Evolutionary conservation across 1,140 invertebrate genomes (phyloP), one percentile per base, ranked within the genome.

Genomic region (Bombus affinis): DNA sequence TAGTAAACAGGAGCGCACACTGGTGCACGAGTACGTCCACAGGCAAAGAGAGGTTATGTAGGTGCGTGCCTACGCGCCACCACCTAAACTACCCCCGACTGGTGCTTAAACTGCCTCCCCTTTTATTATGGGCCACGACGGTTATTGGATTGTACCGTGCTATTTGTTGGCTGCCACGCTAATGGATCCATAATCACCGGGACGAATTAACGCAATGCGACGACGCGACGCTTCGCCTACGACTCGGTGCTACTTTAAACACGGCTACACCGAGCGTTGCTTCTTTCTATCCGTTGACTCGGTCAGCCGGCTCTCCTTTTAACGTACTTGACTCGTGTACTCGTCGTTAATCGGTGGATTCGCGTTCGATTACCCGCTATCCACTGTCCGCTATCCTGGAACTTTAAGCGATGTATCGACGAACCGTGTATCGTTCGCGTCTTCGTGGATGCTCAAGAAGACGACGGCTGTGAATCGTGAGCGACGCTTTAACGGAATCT

Each of bases 141-240:
- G 91, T 94, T 94, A 94, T 94, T 94, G 93, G 92, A 94, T 93
- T 93, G 93, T 92, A 92, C 90, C 91, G 89, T 91, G 91, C 92
- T 94, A 94, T 94, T 93, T 94, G 92, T 94, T 93, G 91, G 83
- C 93, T 93, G 92, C 87, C 91, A 91, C 89, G 91, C 92, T 95
- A 94, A 95, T 95, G 94, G 94, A 94, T 94, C 92, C 85, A 92
- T 94, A 94, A 95, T 95, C 92, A 93, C 91, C 92, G 85, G 81
- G 87, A 91, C 91, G 90, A 93, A 94, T 94, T 91, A 94, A 92
- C 88, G 88, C 89, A 88, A 86, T 68, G 77, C 88, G 85, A 88
- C 86, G 88, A 89, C 74, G 81, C 86, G 88, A 89, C 78, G 81
- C 79, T 62, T 80, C 83, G 88, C 85, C 57, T 47, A 66, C 65